Percentiles rank a stretch among this genome's conserved stretches.
phyloP scores from a whole-genome alignment of 2,888 invertebrate species.

The Caenorhabditis virilis region DNA sequence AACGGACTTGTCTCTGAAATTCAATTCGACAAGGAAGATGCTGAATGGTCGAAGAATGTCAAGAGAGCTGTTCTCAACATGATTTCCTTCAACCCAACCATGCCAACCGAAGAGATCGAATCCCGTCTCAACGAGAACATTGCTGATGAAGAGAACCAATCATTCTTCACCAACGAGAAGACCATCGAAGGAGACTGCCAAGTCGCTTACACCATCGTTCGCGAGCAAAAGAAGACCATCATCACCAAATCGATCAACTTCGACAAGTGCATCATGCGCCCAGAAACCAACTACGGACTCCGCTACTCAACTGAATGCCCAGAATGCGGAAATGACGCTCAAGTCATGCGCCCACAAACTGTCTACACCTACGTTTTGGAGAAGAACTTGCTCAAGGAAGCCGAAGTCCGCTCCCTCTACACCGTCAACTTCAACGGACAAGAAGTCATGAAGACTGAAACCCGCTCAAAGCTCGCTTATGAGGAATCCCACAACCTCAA shows the following conservation, averaged over 20 bases:
- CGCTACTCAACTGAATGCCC: slow-evolving; percentile 37
- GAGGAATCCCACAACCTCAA: slow-evolving; percentile 33
- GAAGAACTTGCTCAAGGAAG: slow-evolving; percentile 38
- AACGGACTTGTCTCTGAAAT: slow-evolving; percentile 57
- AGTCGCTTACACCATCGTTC: slow-evolving; percentile 46
- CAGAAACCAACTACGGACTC: slow-evolving; percentile 31
- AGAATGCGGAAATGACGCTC: slow-evolving; percentile 41
- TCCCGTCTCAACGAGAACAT: slow-evolving; percentile 11
- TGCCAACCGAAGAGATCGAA: slow-evolving; percentile 31
- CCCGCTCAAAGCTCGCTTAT: slow-evolving; percentile 35
- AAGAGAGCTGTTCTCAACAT: slow-evolving; percentile 64
- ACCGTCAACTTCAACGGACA: slow-evolving; percentile 38
- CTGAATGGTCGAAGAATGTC: slow-evolving; percentile 62
- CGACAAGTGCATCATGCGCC: slow-evolving; percentile 69
- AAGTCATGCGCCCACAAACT: slow-evolving; percentile 39
- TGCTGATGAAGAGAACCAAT: slow-evolving; percentile 24
- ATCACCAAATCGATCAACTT: slow-evolving; percentile 69
- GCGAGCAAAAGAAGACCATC: slow-evolving; percentile 36
- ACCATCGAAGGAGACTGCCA: slow-evolving; percentile 63
- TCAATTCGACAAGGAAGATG: slow-evolving; percentile 43
- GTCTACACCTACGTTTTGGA: slow-evolving; percentile 43
- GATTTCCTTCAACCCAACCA: slow-evolving; percentile 35
- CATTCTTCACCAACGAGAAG: slow-evolving; percentile 37
- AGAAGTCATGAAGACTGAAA: slow-evolving; percentile 41
- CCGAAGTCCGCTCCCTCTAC: slow-evolving; percentile 47